Evolutionary conservation across 1,140 invertebrate species (phyloP), one percentile per base, ranked within the genome.

Genomic region (Bombus balteatus): DNA sequence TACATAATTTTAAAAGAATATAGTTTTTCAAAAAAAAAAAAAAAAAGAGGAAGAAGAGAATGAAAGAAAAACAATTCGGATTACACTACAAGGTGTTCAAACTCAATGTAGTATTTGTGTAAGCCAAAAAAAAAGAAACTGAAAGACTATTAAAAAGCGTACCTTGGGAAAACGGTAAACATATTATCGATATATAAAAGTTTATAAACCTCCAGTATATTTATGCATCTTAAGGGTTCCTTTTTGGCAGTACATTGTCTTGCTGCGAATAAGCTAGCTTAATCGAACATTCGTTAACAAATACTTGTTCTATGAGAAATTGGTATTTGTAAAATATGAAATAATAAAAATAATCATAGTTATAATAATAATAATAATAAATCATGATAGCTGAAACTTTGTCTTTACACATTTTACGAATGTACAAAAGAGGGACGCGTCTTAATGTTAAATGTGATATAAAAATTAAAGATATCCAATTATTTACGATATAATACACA

Each of bases 341-440:
- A 72, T 83, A 76, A 86, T 88, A 62, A 71, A 37, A 83, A 32
- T 81, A 84, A 77, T 65, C 22, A 75, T 76, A 86, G 41, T 80
- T 43, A 77, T 79, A 74, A 41, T 77, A 81, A 73, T 73, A 83
- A 74, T 81, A 74, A 28, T 75, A 34, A 25, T 34, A 57, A 90
- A 85, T 89, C 76, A 65, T 78, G 87, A 79, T 87, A 80, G 68
- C 73, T 57, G 66, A 85, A 90, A 90, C 43, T 89, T 85, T 81
- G 90, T 93, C 83, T 94, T 94, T 94, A 94, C 93, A 94, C 79
- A 71, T 91, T 81, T 87, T 85, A 88, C 88, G 87, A 94, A 93
- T 93, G 90, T 94, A 94, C 92, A 94, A 92, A 92, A 92, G 74
- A 90, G 65, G 53, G 62, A 80, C 78, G 73, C 71, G 76, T 71